Evolutionary conservation across 2,888 invertebrate genomes (phyloP).

Genomic region (Catocala nupta): DNA sequence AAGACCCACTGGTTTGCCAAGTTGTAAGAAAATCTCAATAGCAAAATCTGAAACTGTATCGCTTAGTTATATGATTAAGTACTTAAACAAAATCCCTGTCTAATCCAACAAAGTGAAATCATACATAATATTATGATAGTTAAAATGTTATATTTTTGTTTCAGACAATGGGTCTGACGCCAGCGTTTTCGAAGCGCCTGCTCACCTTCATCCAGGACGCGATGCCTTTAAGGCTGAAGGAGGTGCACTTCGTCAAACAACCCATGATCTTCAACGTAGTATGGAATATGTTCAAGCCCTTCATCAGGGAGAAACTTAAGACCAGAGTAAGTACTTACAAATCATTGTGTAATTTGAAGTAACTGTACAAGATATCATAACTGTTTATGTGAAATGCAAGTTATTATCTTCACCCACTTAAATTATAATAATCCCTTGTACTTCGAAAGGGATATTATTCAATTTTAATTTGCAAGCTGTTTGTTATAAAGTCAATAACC

Average conservation of each 20-base stretch:
- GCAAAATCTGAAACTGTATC: too few relatives aligned
- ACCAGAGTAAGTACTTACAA: constrained; percentile 88
- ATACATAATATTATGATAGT: neutral
- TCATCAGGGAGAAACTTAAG: constrained; percentile 92
- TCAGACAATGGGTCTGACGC: constrained; percentile 89
- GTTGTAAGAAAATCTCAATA: too few relatives aligned
- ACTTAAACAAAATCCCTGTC: too few relatives aligned
- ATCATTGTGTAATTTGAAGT: too few relatives aligned
- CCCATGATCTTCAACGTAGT: constrained; percentile 94
- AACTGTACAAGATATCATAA: too few relatives aligned
- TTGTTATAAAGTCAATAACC: neutral
- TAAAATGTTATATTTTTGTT: constrained; percentile 28
- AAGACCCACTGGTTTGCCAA: too few relatives aligned
- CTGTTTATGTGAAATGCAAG: neutral
- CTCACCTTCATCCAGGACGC: constrained; percentile 95
- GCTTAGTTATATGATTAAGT: too few relatives aligned
- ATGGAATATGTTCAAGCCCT: constrained; percentile 94
- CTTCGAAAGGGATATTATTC: neutral
- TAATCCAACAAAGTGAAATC: too few relatives aligned
- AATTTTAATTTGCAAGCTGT: neutral
- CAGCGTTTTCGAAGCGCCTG: constrained; percentile 92
- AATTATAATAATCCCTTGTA: constrained; percentile 1
- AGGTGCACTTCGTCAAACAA: constrained; percentile 95
- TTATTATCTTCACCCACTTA: neutral
- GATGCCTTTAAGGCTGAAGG: constrained; percentile 94